phyloP scores from a whole-genome alignment of 2,888 invertebrate species.

The Rotaria socialis region DNA sequence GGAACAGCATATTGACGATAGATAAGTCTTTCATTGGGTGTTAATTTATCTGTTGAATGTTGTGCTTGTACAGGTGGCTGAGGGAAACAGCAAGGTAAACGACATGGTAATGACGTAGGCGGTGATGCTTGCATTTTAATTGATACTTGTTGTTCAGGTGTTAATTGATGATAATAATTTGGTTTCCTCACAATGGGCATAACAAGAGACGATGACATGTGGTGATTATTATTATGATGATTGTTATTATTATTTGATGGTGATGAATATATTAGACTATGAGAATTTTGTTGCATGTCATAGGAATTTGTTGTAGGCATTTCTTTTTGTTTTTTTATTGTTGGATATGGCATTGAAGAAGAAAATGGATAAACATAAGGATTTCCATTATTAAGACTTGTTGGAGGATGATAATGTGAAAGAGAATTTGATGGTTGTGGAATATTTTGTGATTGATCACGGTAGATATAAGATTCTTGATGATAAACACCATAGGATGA shows the following conservation, averaged over 20 bases:
- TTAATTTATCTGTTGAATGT: neutral
- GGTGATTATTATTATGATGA: neutral
- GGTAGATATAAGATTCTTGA: neutral
- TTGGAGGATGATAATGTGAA: neutral
- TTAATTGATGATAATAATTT: slow-evolving; percentile 12
- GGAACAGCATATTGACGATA: neutral
- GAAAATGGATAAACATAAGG: neutral
- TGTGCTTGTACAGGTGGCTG: neutral
- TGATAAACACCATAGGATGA: neutral
- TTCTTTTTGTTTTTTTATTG: neutral
- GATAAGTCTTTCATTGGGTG: neutral
- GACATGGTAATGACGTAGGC: neutral
- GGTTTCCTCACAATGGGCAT: neutral
- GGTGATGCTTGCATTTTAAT: neutral
- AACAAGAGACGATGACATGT: neutral
- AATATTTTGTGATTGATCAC: neutral
- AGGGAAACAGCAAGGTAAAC: neutral
- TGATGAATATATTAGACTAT: neutral
- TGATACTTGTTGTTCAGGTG: neutral
- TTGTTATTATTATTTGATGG: neutral
- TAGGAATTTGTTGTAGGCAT: neutral
- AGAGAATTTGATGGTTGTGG: neutral
- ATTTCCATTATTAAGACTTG: neutral
- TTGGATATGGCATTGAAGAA: neutral
- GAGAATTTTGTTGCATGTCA: neutral